Percentiles rank a stretch among this genome's conserved stretches.
phyloP scores from a whole-genome alignment of 2,888 invertebrate species.

The Drosophila peninsularis region DNA sequence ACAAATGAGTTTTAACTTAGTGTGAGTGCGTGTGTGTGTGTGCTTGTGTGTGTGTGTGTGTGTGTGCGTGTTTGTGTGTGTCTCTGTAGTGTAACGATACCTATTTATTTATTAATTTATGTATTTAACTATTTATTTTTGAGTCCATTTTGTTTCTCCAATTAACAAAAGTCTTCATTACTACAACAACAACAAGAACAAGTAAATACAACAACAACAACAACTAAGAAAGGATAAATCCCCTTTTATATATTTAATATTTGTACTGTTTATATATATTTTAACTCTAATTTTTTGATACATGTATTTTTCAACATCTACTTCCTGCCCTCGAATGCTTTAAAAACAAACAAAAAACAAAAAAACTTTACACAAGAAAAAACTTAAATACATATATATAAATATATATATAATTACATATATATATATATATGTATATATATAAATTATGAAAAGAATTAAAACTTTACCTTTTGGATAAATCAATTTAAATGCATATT shows the following conservation, averaged over 20 bases:
- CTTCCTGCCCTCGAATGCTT: constrained; percentile 81
- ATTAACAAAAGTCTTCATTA: constrained; percentile 50
- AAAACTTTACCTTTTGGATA: constrained; percentile 80
- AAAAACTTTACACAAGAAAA: constrained; percentile 70
- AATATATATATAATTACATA: constrained; percentile 29
- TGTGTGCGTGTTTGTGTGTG: background rate
- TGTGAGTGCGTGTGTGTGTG: background rate
- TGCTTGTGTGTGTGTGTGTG: background rate
- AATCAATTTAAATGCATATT: constrained; percentile 79
- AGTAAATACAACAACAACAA: constrained; percentile 22
- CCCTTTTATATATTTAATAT: constrained; percentile 64
- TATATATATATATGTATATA: constrained; percentile 31
- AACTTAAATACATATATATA: constrained; percentile 51
- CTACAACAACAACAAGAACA: constrained; percentile 21
- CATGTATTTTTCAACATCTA: constrained; percentile 80
- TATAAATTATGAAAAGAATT: constrained; percentile 67
- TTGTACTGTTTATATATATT: constrained; percentile 57
- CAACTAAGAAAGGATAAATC: constrained; percentile 16
- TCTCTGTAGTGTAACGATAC: constrained; percentile 4
- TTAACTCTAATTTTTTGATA: constrained; percentile 76
- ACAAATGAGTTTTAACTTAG: constrained; percentile 13
- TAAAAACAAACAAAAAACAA: constrained; percentile 32
- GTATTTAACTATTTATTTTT: constrained; percentile 3
- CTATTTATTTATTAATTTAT: background rate
- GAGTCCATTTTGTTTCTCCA: background rate